phyloP scores from a whole-genome alignment of 2,113 vertebrate genomes.

The Corythornis vintsioides region DNA sequence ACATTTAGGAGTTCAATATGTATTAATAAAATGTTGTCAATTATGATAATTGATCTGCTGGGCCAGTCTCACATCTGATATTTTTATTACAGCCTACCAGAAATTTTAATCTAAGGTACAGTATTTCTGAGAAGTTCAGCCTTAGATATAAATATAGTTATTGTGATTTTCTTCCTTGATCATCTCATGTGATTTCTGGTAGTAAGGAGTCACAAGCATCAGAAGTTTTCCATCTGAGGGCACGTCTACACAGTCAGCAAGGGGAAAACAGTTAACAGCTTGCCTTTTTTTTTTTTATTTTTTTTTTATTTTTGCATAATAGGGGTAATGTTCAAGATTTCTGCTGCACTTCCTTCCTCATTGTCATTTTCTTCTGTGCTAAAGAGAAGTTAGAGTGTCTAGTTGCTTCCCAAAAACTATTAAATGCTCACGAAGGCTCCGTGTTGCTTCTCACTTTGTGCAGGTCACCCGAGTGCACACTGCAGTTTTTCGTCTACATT shows the following conservation, averaged over 20 bases:
- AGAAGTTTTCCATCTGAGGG: constrained; percentile 88
- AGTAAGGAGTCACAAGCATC: constrained; percentile 86
- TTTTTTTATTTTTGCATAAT: constrained; percentile 76
- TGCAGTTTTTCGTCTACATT: constrained; percentile 30
- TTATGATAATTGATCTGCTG: constrained; percentile 82
- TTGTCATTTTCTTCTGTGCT: constrained; percentile 76
- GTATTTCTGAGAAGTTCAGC: constrained; percentile 89
- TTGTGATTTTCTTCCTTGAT: constrained; percentile 83
- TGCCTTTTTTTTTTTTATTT: constrained; percentile 38
- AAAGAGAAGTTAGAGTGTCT: constrained; percentile 77
- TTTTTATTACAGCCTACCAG: constrained; percentile 80
- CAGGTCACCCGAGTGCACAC: neutral
- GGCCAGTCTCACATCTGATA: constrained; percentile 68
- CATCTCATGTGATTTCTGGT: constrained; percentile 90
- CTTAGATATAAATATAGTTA: constrained; percentile 81
- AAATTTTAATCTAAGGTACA: constrained; percentile 84
- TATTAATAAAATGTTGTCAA: constrained; percentile 75
- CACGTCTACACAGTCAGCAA: constrained; percentile 71
- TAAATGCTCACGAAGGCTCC: constrained; percentile 11
- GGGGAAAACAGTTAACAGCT: constrained; percentile 72
- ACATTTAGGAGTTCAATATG: constrained; percentile 79
- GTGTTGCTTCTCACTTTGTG: constrained; percentile 29
- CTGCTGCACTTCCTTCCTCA: constrained; percentile 84
- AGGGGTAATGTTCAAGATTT: constrained; percentile 80
- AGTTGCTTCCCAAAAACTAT: constrained; percentile 72